Evolutionary conservation across 2,113 vertebrate species (phyloP).

Genomic region (Anseranas semipalmata): DNA sequence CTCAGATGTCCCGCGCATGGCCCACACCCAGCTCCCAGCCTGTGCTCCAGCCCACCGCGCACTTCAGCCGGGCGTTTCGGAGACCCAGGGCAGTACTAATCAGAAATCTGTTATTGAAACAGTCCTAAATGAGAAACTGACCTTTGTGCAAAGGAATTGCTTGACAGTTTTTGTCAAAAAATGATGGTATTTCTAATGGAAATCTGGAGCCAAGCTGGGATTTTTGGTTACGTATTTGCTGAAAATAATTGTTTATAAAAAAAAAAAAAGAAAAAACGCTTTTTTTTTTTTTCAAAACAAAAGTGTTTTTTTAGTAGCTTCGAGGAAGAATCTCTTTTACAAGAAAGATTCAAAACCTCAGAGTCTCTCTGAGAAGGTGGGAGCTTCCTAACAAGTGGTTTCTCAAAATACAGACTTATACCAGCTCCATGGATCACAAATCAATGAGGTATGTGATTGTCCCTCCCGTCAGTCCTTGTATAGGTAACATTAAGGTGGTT

Average conservation of each 20-base stretch:
- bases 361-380: neutral
- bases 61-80: neutral
- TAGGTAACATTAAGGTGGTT: neutral
- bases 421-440: neutral
- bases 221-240: neutral
- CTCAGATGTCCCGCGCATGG: fast-evolving
- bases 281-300: neutral
- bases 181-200: neutral
- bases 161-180: neutral
- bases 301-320: neutral
- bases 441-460: neutral
- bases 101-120: neutral
- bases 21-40: neutral
- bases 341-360: neutral
- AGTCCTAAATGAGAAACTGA: neutral
- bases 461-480: neutral
- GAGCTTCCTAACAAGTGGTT: neutral
- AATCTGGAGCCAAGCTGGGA: neutral
- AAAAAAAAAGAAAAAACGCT: neutral
- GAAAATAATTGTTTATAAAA: neutral
- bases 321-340: neutral
- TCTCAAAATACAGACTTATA: neutral
- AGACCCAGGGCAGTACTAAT: neutral
- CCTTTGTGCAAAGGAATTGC: neutral
- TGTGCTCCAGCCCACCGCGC: neutral